These are phyloP conservation scores for Cetoscarus ocellatus DNA, from an alignment of 2,797 vertebrate genomes.

Conservation along the genomic window DNA sequence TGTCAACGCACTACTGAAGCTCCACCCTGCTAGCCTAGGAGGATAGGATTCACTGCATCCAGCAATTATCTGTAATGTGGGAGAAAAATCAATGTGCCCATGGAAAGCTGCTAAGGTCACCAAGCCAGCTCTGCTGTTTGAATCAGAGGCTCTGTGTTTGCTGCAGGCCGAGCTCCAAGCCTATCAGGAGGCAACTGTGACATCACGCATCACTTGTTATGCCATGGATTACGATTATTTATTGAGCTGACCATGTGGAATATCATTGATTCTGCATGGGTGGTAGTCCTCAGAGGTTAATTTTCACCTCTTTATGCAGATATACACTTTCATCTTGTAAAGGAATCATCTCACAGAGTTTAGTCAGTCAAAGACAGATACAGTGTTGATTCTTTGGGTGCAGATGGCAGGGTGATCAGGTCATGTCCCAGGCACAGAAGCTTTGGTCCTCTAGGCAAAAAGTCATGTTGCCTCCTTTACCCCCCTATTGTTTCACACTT, in stretches of 20 bases:
- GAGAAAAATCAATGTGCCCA: conserved; percentile 90
- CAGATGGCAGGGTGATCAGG: too few species aligned
- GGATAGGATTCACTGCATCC: conserved; percentile 89
- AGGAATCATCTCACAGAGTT: conserved; percentile 7
- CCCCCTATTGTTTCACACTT: too few species aligned
- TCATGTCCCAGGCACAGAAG: too few species aligned
- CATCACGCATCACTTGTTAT: conserved; percentile 48
- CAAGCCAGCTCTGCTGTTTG: conserved; percentile 72
- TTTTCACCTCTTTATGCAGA: conserved; percentile 21
- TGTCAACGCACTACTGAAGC: conserved; percentile 81
- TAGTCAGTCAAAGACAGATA: too few species aligned
- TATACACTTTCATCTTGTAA: conserved; percentile 2
- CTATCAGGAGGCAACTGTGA: conserved; percentile 48
- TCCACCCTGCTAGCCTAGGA: conserved; percentile 82
- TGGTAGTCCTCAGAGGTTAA: conserved; percentile 29
- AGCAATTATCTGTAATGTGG: conserved; percentile 93
- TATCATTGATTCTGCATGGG: conserved; percentile 56
- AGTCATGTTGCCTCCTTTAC: too few species aligned
- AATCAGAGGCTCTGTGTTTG: conserved; percentile 59
- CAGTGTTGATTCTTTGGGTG: too few species aligned
- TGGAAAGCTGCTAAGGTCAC: conserved; percentile 88
- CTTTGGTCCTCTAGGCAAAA: too few species aligned
- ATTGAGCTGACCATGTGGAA: conserved; percentile 48
- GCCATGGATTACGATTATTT: conserved; percentile 41
- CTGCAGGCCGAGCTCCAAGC: conserved; percentile 63